A percentile compares a stretch with the other conserved stretches of the same genome.
These are phyloP conservation scores for Biston betularia DNA, from an alignment of 2,888 invertebrate genomes.

Conservation along the genomic window DNA sequence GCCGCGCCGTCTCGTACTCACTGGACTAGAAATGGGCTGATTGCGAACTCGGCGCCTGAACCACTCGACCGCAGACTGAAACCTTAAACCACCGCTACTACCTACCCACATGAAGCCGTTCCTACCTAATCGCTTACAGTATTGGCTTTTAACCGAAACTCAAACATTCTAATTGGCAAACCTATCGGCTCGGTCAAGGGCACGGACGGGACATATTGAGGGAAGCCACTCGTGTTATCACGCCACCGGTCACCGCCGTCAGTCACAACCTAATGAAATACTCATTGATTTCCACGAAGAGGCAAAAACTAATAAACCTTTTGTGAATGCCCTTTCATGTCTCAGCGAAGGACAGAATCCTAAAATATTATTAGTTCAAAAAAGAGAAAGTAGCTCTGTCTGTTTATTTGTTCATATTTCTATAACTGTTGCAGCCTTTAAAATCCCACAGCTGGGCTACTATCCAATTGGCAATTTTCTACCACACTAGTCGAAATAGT, in stretches of 20 bases:
- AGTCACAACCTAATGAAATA: constrained; percentile 21
- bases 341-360: background rate
- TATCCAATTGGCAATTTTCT: too few species aligned
- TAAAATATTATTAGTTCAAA: too few species aligned
- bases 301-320: constrained; percentile 15
- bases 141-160: constrained; percentile 44
- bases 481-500: too few species aligned
- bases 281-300: constrained; percentile 27
- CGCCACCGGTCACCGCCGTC: constrained; percentile 21
- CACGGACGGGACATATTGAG: constrained; percentile 24
- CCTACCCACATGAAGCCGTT: constrained; percentile 55
- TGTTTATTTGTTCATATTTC: too few species aligned
- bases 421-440: too few species aligned
- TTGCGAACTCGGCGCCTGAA: constrained; percentile 63
- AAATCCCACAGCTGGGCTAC: too few species aligned
- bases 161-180: constrained; percentile 40
- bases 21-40: constrained; percentile 64
- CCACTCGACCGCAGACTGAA: constrained; percentile 76
- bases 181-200: constrained; percentile 38
- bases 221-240: constrained; percentile 29
- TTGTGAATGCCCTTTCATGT: constrained; percentile 9
- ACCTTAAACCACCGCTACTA: constrained; percentile 62
- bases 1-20: constrained; percentile 42
- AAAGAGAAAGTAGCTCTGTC: too few species aligned
- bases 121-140: constrained; percentile 51